Base-by-base conservation (phyloP, 2,797 vertebrate species). In the Taenioides sp. region DNA sequence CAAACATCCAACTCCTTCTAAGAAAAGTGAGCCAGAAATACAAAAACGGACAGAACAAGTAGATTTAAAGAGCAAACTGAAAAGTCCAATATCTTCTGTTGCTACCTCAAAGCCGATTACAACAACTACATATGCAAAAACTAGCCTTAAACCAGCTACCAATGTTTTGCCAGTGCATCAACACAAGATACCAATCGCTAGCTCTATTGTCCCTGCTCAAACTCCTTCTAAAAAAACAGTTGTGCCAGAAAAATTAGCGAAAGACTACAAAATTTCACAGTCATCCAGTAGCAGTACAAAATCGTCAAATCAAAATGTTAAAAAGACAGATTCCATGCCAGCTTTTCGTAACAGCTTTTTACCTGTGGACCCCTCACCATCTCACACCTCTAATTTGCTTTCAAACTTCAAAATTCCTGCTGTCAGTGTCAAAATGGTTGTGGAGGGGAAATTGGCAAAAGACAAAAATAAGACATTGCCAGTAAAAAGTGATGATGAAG, bases 161-260 rank as follows among this genome's bases (percentile, higher is more conserved):
- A 28, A 67, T 37, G 47, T 55, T 7, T 31, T 58, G 73, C 80
- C 64, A 67, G 11, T 16, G n/a, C n/a, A 67, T 23, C 37, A 65
- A 65, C 11, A 6, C n/a, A 43, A 49, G 4, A 49, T 2, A 6
- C 14, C 25, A 14, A 62, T 74, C 78, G 43, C 49, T 18, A 5
- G 25, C 2, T 1, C 7, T 20, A 16, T 6, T 23, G 4, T 57
- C 11, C 4, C 5, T 4, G n/a, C 49, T 52, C 25, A 31, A 1
- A 22, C 47, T 58, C 25, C 81, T 27, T 11, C 80, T 58, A 94
- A 91, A 75, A 90, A 80, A 47, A 28, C 69, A 60, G 70, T 12
- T 7, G 22, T 49, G 43, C 47, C 18, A 23, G 40, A 23, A 16
- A 50, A 10, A 12, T 17, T 54, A 1, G 0, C 0, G 47, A 61